These are phyloP conservation scores for Aleiodes sp. DNA, from an alignment of 1,140 invertebrate genomes.

Conservation along the genomic window DNA sequence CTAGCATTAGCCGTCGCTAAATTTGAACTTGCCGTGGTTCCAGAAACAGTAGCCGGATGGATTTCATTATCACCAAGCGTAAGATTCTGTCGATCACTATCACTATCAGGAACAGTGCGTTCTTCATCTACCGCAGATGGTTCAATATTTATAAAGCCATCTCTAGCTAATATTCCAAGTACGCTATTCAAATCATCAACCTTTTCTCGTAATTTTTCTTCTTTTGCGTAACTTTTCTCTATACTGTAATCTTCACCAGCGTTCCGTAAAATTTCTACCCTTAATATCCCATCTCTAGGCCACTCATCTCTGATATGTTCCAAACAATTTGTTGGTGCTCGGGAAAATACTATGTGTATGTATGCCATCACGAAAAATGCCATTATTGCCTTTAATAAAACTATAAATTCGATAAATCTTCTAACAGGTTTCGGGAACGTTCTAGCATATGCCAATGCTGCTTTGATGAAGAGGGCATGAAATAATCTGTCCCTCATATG, in stretches of 20 bases:
- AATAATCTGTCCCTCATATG: constrained; percentile 93
- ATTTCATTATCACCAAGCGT: constrained; percentile 47
- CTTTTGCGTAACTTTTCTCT: constrained; percentile 84
- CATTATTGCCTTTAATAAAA: constrained; percentile 88
- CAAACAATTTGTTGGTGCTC: constrained; percentile 92
- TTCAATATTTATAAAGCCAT: constrained; percentile 79
- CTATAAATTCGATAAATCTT: constrained; percentile 89
- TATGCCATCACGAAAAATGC: constrained; percentile 93
- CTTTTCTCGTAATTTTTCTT: constrained; percentile 76
- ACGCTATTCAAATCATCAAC: constrained; percentile 72
- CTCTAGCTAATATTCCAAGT: constrained; percentile 73
- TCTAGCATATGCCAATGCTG: constrained; percentile 88
- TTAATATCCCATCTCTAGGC: constrained; percentile 94
- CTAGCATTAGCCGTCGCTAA: constrained; percentile 54
- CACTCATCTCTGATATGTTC: constrained; percentile 89
- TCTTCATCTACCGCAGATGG: constrained; percentile 70
- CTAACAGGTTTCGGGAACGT: constrained; percentile 87
- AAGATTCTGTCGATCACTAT: constrained; percentile 54
- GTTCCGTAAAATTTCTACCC: constrained; percentile 92
- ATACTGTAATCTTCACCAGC: constrained; percentile 75
- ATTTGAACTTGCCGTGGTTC: constrained; percentile 46
- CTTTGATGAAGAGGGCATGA: constrained; percentile 92
- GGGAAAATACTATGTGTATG: constrained; percentile 93
- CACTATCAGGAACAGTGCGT: constrained; percentile 52
- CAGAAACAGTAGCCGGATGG: constrained; percentile 42